A percentile compares a stretch with the other conserved stretches of the same genome.
Evolutionary conservation across 2,113 vertebrate genomes (phyloP).

Genomic region (Phyllostomus hastatus): DNA sequence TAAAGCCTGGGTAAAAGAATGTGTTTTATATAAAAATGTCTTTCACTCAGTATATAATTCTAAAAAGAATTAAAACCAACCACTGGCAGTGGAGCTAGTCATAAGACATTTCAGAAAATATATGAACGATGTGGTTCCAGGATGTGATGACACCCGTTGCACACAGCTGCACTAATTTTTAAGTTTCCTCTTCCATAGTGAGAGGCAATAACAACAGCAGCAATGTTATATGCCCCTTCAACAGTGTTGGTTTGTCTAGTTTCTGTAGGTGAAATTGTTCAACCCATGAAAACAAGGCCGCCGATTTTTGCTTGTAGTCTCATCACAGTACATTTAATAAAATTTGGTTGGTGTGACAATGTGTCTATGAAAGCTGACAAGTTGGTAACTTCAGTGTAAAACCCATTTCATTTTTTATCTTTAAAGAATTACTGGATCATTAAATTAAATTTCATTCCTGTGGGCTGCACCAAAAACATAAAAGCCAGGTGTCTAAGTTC

Average conservation of each 20-base stretch:
- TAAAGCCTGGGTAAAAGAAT: neutral
- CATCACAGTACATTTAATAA: slow-evolving; percentile 9
- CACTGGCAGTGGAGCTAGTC: neutral
- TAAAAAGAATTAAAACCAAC: neutral
- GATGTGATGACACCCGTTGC: neutral
- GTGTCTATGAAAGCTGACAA: slow-evolving; percentile 52
- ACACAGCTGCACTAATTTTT: neutral
- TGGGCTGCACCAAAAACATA: slow-evolving; percentile 32
- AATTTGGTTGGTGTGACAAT: slow-evolving; percentile 54
- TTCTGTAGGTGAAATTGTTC: slow-evolving; percentile 35
- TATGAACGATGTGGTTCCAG: neutral
- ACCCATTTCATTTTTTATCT: slow-evolving; percentile 65
- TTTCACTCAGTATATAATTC: neutral
- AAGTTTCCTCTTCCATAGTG: neutral
- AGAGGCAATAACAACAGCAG: neutral
- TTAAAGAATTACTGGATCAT: slow-evolving; percentile 65
- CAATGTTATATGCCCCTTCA: neutral
- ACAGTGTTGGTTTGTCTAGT: slow-evolving; percentile 7
- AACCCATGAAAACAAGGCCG: slow-evolving; percentile 36
- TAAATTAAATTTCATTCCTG: slow-evolving; percentile 73
- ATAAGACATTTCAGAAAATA: neutral
- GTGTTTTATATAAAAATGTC: neutral
- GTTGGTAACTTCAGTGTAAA: slow-evolving; percentile 45
- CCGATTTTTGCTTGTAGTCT: slow-evolving; percentile 29
- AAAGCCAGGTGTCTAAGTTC: slow-evolving; percentile 21